These are phyloP conservation scores for Melanotaenia duboulayi DNA, from an alignment of 2,113 vertebrate species.

Conservation along the genomic window DNA sequence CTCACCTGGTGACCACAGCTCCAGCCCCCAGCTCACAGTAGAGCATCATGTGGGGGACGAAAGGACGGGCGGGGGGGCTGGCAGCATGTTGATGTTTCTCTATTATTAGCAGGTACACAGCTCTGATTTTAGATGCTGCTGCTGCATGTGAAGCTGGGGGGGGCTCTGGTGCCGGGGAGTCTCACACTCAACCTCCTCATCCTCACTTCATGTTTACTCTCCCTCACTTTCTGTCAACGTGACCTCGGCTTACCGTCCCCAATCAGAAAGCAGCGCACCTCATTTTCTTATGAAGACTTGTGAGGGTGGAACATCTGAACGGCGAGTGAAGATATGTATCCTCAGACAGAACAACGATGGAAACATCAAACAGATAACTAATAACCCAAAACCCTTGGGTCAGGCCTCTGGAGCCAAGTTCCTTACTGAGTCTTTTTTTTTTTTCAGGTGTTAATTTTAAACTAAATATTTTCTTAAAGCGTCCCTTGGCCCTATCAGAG, in stretches of 20 bases:
- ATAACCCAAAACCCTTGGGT: too few relatives aligned
- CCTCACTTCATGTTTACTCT: slow-evolving; percentile 54
- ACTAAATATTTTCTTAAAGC: too few relatives aligned
- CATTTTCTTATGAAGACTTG: too few relatives aligned
- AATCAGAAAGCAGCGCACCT: too few relatives aligned
- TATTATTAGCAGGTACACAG: slow-evolving; percentile 78
- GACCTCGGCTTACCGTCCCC: slow-evolving; percentile 55
- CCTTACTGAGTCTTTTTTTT: too few relatives aligned
- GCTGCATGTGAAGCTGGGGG: slow-evolving; percentile 33
- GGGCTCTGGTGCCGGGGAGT: slow-evolving; percentile 63
- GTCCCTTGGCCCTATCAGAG: too few relatives aligned
- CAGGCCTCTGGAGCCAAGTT: too few relatives aligned
- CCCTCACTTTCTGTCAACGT: slow-evolving; percentile 25
- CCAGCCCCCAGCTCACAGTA: slow-evolving; percentile 15
- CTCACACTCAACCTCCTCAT: slow-evolving; percentile 47
- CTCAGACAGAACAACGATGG: too few relatives aligned
- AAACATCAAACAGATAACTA: too few relatives aligned
- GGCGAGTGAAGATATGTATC: too few relatives aligned
- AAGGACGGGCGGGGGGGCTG: slow-evolving; percentile 26
- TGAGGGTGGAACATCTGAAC: too few relatives aligned
- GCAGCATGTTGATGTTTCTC: slow-evolving; percentile 39
- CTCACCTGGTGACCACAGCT: slow-evolving; percentile 62
- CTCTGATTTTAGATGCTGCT: slow-evolving; percentile 53
- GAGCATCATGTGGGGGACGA: slow-evolving; percentile 39
- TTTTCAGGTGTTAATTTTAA: too few relatives aligned